These are phyloP conservation scores for Lamproptera curius DNA, from an alignment of 2,888 invertebrate genomes.

Conservation along the genomic window DNA sequence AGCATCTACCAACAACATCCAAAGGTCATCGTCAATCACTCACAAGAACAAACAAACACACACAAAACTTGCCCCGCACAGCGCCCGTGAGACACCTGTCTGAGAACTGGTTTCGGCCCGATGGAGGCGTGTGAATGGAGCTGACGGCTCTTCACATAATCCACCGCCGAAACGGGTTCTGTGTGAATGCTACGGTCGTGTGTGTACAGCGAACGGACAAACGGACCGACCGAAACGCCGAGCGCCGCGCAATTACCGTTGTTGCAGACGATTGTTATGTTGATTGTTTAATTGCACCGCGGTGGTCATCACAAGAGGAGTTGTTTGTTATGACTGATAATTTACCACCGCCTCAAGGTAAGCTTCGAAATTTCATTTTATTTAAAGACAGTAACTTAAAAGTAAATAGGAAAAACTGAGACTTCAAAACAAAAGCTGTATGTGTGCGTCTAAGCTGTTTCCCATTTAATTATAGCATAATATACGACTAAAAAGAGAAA, in stretches of 20 bases:
- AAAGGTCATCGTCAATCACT: no score
- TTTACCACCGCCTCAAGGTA: no score
- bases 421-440: no score
- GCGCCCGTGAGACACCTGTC: conserved; percentile 50
- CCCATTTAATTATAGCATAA: no score
- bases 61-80: conserved; percentile 32
- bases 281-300: conserved; percentile 1
- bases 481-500: no score
- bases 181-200: conserved; percentile 21
- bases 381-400: no score
- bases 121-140: conserved; percentile 61
- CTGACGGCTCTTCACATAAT: conserved; percentile 56
- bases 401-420: no score
- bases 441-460: no score
- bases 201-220: conserved; percentile 8
- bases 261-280: conserved; percentile 8
- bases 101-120: conserved; percentile 56
- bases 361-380: no score
- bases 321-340: no score
- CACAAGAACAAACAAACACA: conserved; percentile 36
- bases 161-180: conserved; percentile 52
- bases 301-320: no score
- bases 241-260: conserved; percentile 19
- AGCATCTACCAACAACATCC: no score
- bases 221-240: not conserved